Percentiles rank a stretch among this genome's conserved stretches.
Conservation (phyloP, 2,888 invertebrate species). For the Amphimallon solstitiale region DNA sequence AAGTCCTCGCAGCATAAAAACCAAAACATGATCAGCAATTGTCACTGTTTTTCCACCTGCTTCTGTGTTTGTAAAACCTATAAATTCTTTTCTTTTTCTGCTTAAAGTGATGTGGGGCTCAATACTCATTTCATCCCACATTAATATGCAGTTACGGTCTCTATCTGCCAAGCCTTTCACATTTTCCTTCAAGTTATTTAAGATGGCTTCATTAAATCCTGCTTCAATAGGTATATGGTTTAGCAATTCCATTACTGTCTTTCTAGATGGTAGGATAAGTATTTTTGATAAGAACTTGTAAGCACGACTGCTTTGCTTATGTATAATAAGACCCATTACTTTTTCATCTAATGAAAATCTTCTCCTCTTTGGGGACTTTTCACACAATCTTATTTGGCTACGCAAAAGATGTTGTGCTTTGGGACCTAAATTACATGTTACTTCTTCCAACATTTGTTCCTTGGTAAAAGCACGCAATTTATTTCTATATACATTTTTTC, state of each 20-base stretch:
- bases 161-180: not conserved
- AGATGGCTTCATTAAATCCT: not conserved
- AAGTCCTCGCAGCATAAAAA: slow-evolving; percentile 35
- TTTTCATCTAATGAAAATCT: no score
- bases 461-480: no score
- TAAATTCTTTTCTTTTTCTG: slow-evolving; percentile 1
- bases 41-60: not conserved
- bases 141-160: not conserved
- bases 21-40: slow-evolving; percentile 34
- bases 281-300: not conserved
- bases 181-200: not conserved
- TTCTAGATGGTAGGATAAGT: not conserved
- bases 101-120: slow-evolving; percentile 4
- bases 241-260: not conserved
- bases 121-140: slow-evolving; percentile 11
- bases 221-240: not conserved
- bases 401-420: no score
- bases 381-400: no score
- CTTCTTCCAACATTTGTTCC: no score
- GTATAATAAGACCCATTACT: not conserved
- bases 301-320: not conserved
- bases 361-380: no score
- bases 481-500: no score
- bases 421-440: no score
- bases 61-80: slow-evolving; percentile 21